Evolutionary conservation across 2,888 invertebrate genomes (phyloP), one percentile per base, ranked within the genome.

Genomic region (Cephus sareptanus): DNA sequence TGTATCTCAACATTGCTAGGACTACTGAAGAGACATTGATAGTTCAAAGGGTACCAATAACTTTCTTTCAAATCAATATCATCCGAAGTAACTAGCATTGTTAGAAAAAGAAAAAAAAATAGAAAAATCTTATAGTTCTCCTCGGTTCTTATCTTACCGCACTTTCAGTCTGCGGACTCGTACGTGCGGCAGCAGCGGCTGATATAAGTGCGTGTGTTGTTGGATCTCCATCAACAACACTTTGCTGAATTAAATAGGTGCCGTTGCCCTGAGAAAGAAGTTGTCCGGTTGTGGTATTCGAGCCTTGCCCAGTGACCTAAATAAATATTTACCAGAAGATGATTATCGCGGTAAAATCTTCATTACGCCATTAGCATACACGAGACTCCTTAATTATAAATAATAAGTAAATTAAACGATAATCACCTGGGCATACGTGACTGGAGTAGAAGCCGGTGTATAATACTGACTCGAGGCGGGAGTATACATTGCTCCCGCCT

Each of bases 391-490:
- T 34, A 13, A 30, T 56, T 56, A 75, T 30, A 56, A 56, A 75
- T 56, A 70, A 74, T 33, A 74, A 13, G 23, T 35, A 37, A 30
- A 15, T 33, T 30, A 30, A n/a, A 34, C 12, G 37, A 75, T 79
- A 74, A 83, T 86, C 90, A 94, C 94, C 92, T 95, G 95, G 83
- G 95, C 94, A 82, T 94, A 94, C 34, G 94, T 93, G 81, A 94
- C 94, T 73, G 94, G 94, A 31, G 94, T 93, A 23, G 92, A 90
- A 90, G 94, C 94, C 89, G 93, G 94, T 84, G 94, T 96, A 92
- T 94, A 98, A 91, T 94, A 96, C 90, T 94, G 96, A 89, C 95
- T 95, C 89, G 94, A 93, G 89, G 93, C 93, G 87, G 93, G 94
- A 88, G 93, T 94, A 91, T 93, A 95, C 92, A 92, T 94, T 85